These are phyloP conservation scores for Zoanthus sansibaricus DNA, from an alignment of 92 coral and sea anemone species.

Conservation along the genomic window DNA sequence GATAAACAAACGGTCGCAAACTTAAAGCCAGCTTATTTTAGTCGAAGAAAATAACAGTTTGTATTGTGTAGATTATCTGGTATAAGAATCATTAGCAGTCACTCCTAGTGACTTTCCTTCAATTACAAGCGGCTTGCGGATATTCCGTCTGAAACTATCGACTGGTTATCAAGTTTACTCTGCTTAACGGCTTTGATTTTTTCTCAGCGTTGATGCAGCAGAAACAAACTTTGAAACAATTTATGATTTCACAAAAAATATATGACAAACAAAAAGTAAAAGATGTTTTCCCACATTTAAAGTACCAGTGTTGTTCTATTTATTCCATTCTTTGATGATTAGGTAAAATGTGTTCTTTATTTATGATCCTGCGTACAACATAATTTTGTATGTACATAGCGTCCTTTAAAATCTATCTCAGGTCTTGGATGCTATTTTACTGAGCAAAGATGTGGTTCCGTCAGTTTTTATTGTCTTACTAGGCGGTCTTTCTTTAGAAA, in stretches of 20 bases:
- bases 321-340: too few relatives aligned
- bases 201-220: neutral
- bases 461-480: neutral
- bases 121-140: neutral
- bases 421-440: neutral
- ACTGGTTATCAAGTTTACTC: neutral
- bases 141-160: neutral
- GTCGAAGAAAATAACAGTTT: neutral
- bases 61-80: neutral
- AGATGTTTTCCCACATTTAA: too few relatives aligned
- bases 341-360: too few relatives aligned
- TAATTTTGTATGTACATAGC: too few relatives aligned
- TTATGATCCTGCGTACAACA: neutral
- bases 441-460: too few relatives aligned
- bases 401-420: neutral
- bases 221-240: neutral
- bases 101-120: neutral
- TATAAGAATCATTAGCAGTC: too few relatives aligned
- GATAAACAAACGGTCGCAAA: slow-evolving; percentile 20
- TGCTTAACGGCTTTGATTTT: neutral
- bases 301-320: too few relatives aligned
- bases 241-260: neutral
- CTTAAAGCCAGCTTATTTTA: neutral
- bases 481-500: neutral
- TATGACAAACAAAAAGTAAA: neutral